phyloP scores from a whole-genome alignment of 2,888 invertebrate genomes.

The Eupithecia subumbrata region DNA sequence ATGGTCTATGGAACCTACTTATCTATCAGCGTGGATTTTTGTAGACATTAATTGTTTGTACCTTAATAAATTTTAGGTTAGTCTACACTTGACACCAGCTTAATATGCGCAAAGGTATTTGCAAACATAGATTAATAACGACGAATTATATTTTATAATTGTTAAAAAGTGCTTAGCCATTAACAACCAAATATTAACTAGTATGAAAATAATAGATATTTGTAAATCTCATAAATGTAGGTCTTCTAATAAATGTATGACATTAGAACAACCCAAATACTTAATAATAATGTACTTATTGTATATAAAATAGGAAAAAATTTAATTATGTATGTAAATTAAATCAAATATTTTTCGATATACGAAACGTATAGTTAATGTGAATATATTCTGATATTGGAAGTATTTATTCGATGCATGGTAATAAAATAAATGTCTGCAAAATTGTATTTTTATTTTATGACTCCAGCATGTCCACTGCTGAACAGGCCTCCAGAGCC shows the following conservation, averaged over 20 bases:
- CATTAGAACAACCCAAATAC: conserved; percentile 24
- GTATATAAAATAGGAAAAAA: not conserved
- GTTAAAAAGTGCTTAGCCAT: conserved; percentile 1
- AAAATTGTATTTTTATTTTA: not conserved
- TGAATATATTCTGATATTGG: conserved; percentile 53
- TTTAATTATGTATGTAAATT: conserved; percentile 45
- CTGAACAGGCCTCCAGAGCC: no score
- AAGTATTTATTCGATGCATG: conserved; percentile 44
- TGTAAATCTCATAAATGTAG: conserved; percentile 3
- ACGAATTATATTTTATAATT: not conserved
- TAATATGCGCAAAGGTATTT: not conserved
- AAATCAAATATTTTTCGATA: conserved; percentile 59
- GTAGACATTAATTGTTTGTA: not conserved
- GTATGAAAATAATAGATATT: not conserved
- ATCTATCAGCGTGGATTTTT: not conserved
- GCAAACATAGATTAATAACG: not conserved
- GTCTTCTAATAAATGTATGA: not conserved
- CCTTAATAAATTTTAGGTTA: not conserved
- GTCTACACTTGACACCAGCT: not conserved
- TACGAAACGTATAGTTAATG: conserved; percentile 49
- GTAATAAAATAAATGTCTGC: conserved; percentile 34
- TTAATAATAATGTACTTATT: conserved; percentile 35
- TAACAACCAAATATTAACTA: not conserved
- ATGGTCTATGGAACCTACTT: not conserved
- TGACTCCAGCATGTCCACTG: not conserved